Evolutionary conservation across 2,888 invertebrate genomes (phyloP), one percentile per base, ranked within the genome.

Genomic region (Operophtera brumata): DNA sequence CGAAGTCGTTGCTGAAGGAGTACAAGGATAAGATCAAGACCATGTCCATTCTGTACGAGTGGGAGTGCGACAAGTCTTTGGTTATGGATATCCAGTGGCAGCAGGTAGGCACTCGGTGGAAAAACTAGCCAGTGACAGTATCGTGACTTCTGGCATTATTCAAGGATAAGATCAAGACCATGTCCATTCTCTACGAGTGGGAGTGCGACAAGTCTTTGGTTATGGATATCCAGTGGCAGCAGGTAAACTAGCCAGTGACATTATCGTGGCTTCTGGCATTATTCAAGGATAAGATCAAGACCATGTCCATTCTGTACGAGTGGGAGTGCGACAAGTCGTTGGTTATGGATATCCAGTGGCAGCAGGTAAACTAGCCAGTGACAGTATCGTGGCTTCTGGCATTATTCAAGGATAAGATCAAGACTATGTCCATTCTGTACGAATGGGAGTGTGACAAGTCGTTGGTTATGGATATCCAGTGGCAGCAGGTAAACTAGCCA

Each of bases 361-460:
- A 67, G 25, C 71, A 65, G 68, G 87, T 86, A 61, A n/a, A n/a
- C n/a, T n/a, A n/a, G n/a, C n/a, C n/a, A n/a, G n/a, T n/a, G n/a
- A n/a, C n/a, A n/a, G n/a, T n/a, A n/a, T n/a, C n/a, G n/a, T n/a
- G n/a, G n/a, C n/a, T n/a, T n/a, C n/a, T n/a, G n/a, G n/a, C n/a
- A n/a, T n/a, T n/a, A n/a, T n/a, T n/a, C n/a, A n/a, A n/a, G n/a
- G 1, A 67, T 0, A 71, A 69, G 32, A 71, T 81, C 2, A 71
- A 69, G 34, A 61, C 66, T 0, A 59, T 70, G 0, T 52, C 59
- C 0, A 75, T 76, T 1, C 60, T 76, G 34, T 87, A 67, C 50
- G 61, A 78, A 32, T 82, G 81, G 82, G 80, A 78, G 54, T 71
- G 77, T 9, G 83, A 85, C 10, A 72, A 64, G 51, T 60, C 86